Evolutionary conservation across 2,113 vertebrate genomes (phyloP).

Genomic region (Romanogobio albipinnatus): DNA sequence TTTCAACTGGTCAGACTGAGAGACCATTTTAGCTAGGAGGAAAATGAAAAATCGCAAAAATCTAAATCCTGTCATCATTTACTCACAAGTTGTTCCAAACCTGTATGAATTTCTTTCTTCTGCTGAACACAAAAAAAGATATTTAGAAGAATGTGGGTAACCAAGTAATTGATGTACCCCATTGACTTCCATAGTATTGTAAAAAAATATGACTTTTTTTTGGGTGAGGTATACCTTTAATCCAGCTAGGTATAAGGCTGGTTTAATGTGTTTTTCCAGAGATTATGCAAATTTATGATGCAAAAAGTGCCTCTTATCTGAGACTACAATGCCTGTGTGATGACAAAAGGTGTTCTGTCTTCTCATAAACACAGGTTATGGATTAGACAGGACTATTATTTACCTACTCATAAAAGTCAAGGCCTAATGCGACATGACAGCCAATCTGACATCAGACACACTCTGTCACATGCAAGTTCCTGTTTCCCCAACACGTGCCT

Average conservation of each 20-base stretch:
- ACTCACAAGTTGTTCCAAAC: no score
- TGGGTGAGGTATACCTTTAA: no score
- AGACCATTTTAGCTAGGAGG: background rate
- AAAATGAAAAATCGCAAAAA: no score
- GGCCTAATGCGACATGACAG: slow-evolving; percentile 41
- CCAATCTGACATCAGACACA: slow-evolving; percentile 40
- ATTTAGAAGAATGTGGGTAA: no score
- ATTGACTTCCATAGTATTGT: no score
- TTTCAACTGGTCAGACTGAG: background rate
- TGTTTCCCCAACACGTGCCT: slow-evolving; percentile 20
- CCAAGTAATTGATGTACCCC: no score
- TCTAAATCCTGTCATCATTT: no score
- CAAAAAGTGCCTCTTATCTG: background rate
- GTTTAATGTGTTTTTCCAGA: background rate
- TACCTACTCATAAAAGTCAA: slow-evolving; percentile 12
- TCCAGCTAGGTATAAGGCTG: background rate
- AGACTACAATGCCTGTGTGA: background rate
- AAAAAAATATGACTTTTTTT: no score
- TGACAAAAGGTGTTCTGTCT: background rate
- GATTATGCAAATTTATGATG: background rate
- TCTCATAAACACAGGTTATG: background rate
- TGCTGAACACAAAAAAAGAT: no score
- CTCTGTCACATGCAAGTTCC: slow-evolving; percentile 47
- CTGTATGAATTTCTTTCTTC: no score
- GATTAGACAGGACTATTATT: background rate